Evolutionary conservation across 1,140 invertebrate species (phyloP).

Genomic region (Drosophila yakuba): DNA sequence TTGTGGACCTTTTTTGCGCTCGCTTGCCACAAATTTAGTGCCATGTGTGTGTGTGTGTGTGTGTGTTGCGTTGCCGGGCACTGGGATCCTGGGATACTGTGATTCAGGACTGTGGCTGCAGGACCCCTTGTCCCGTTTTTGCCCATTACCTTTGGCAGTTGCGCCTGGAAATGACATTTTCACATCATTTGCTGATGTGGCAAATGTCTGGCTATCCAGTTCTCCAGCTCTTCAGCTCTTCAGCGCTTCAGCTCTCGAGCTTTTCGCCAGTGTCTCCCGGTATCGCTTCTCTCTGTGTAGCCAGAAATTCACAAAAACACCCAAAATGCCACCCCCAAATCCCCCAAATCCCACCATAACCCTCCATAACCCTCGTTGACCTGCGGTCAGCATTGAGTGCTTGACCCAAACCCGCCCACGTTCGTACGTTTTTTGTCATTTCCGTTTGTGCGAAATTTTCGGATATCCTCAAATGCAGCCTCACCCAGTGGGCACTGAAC

Average conservation of each 20-base stretch:
- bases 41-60: conserved; percentile 11
- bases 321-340: neutral
- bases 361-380: conserved; percentile 36
- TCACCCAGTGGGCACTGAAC: conserved; percentile 30
- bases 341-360: conserved; percentile 14
- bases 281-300: conserved; percentile 3
- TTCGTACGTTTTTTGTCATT: conserved; percentile 34
- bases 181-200: conserved; percentile 82
- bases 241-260: neutral
- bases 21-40: conserved; percentile 70
- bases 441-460: conserved; percentile 64
- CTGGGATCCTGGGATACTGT: too few species aligned
- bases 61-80: too few species aligned
- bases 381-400: conserved; percentile 52
- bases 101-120: neutral
- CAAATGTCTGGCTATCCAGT: conserved; percentile 52
- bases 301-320: neutral
- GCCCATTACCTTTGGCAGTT: conserved; percentile 60
- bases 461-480: conserved; percentile 52
- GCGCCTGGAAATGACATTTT: conserved; percentile 79
- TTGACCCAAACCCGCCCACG: conserved; percentile 4
- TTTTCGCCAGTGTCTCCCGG: conserved; percentile 19
- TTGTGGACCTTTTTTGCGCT: conserved; percentile 69
- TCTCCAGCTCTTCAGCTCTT: neutral
- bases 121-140: conserved; percentile 16